Evolutionary conservation across 2,888 invertebrate species (phyloP).

Genomic region (Aporophyla lueneburgensis): DNA sequence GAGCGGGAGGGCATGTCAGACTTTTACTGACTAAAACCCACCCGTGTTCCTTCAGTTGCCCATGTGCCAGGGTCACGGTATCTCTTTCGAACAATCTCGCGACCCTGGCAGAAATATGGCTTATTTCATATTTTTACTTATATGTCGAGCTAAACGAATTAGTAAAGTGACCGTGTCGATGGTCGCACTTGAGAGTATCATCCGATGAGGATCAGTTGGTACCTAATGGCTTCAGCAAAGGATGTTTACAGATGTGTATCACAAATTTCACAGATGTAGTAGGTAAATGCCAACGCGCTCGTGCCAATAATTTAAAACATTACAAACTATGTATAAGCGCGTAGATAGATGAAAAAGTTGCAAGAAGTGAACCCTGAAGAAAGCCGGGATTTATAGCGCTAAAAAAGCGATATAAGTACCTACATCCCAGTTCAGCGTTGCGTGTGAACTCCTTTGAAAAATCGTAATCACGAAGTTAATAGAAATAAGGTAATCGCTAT

Average conservation of each 20-base stretch:
- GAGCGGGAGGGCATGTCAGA: no score
- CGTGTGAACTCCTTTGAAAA: no score
- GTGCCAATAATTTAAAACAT: slow-evolving; percentile 70
- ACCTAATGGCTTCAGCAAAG: slow-evolving; percentile 48
- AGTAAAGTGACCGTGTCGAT: slow-evolving; percentile 53
- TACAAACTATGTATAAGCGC: slow-evolving; percentile 44
- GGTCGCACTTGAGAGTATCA: slow-evolving; percentile 54
- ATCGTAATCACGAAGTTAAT: neutral
- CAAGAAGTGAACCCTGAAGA: neutral
- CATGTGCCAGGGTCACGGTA: no score
- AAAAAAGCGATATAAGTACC: no score
- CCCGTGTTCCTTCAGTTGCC: no score
- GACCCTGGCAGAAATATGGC: no score
- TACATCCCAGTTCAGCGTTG: no score
- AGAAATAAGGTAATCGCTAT: neutral
- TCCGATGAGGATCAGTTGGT: slow-evolving; percentile 64
- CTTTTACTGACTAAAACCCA: no score
- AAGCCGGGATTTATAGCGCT: neutral
- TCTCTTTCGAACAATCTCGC: no score
- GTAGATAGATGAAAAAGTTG: neutral
- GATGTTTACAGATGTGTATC: slow-evolving; percentile 66
- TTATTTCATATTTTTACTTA: slow-evolving; percentile 39
- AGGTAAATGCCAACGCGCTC: slow-evolving; percentile 69
- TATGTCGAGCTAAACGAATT: slow-evolving; percentile 34
- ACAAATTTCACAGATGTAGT: slow-evolving; percentile 38